Conservation (phyloP, 2,113 vertebrate species). For the Corythornis vintsioides region DNA sequence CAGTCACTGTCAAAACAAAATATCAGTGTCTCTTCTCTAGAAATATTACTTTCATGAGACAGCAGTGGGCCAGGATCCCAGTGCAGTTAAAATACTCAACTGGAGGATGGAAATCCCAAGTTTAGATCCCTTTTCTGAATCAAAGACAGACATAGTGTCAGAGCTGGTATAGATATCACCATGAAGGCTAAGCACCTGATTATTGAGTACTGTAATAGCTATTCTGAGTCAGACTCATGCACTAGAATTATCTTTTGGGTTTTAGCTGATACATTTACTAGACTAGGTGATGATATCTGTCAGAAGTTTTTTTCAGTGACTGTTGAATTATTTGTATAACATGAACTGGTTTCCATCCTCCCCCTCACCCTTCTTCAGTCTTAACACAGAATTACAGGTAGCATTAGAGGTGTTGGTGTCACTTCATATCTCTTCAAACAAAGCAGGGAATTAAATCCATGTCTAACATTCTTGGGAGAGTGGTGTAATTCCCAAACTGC, state of each 20-base stretch:
- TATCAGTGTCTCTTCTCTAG: not conserved
- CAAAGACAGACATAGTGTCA: not conserved
- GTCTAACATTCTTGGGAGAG: not conserved
- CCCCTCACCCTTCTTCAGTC: not conserved
- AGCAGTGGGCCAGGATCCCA: not conserved
- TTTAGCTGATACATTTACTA: not conserved
- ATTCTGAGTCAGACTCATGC: not conserved
- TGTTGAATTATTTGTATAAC: not conserved
- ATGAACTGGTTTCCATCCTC: not conserved
- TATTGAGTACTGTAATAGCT: not conserved
- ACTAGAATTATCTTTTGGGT: not conserved
- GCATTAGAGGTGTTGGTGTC: not conserved
- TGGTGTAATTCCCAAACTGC: not conserved
- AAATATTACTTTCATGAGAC: not conserved
- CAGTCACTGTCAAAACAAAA: constrained; percentile 31
- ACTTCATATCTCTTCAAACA: not conserved
- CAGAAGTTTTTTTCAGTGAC: not conserved
- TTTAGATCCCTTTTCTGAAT: not conserved
- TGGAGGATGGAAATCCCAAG: not conserved
- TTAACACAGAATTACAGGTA: not conserved
- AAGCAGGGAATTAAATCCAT: not conserved
- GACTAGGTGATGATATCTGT: not conserved
- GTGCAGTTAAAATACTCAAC: not conserved
- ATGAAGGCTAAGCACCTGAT: not conserved
- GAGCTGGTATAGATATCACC: not conserved